phyloP scores from a whole-genome alignment of 2,797 vertebrate genomes.

The Naso thynnoides region DNA sequence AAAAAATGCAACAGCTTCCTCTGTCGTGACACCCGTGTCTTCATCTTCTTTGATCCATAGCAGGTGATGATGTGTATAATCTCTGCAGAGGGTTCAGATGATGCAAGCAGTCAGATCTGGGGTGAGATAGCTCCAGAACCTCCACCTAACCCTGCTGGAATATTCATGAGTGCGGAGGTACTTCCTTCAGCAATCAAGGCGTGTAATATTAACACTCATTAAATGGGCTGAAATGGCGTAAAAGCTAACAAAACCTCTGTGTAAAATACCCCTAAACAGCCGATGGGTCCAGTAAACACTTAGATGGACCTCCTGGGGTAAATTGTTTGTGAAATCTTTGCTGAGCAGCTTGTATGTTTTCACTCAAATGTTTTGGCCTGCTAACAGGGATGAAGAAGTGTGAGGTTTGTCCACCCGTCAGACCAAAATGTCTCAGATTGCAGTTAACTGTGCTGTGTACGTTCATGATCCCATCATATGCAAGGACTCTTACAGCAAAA shows the following conservation, averaged over 20 bases:
- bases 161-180: conserved; percentile 60
- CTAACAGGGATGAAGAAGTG: neutral
- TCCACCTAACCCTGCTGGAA: conserved; percentile 55
- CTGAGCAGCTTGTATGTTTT: neutral
- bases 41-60: conserved; percentile 34
- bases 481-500: no score
- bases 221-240: conserved; percentile 44
- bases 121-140: conserved; percentile 47
- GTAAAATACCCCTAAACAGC: conserved; percentile 41
- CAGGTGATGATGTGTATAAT: conserved; percentile 40
- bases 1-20: conserved; percentile 22
- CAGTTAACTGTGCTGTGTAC: neutral
- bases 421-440: neutral
- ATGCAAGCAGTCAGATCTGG: conserved; percentile 51
- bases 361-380: neutral
- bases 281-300: conserved; percentile 18
- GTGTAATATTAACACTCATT: conserved; percentile 49
- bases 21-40: conserved; percentile 52
- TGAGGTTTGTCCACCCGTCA: neutral
- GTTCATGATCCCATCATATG: neutral
- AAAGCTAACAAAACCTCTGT: conserved; percentile 35
- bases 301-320: neutral
- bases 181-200: conserved; percentile 48
- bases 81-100: conserved; percentile 34
- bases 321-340: conserved; percentile 21